A percentile compares a stretch with the other conserved stretches of the same genome.
Conservation (phyloP, 2,797 vertebrate species). For the Enteromius viviparus region DNA sequence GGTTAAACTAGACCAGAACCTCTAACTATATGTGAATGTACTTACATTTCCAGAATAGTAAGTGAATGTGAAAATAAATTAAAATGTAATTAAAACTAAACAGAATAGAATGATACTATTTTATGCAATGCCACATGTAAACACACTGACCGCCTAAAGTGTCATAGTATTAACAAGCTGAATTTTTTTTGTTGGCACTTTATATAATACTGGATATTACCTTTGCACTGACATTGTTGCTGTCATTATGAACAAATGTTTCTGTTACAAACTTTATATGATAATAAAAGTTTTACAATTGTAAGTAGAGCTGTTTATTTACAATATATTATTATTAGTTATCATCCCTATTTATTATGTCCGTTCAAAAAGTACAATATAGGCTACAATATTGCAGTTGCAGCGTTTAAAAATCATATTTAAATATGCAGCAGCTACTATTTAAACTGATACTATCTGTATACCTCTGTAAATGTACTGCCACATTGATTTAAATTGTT, state of each 20-base stretch:
- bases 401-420: background rate
- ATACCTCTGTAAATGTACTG: background rate
- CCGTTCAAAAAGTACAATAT: background rate
- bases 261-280: constrained; percentile 39
- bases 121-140: constrained; percentile 2
- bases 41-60: constrained; percentile 49
- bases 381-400: background rate
- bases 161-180: constrained; percentile 36
- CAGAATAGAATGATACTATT: constrained; percentile 14
- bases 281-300: constrained; percentile 45
- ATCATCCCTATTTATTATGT: background rate
- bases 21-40: constrained; percentile 62
- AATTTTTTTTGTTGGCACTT: constrained; percentile 38
- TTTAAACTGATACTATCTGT: background rate
- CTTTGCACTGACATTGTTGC: constrained; percentile 40
- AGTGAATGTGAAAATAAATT: constrained; percentile 17
- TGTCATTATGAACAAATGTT: constrained; percentile 46
- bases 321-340: background rate
- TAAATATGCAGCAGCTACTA: background rate
- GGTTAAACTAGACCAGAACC: constrained; percentile 58
- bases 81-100: constrained; percentile 18
- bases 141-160: constrained; percentile 21
- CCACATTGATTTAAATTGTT: background rate
- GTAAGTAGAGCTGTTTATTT: constrained; percentile 8
- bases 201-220: constrained; percentile 46